Evolutionary conservation across 37 sponge, comb jelly and placozoan genomes (phyloP).

Genomic region (Axinella damicornis): DNA sequence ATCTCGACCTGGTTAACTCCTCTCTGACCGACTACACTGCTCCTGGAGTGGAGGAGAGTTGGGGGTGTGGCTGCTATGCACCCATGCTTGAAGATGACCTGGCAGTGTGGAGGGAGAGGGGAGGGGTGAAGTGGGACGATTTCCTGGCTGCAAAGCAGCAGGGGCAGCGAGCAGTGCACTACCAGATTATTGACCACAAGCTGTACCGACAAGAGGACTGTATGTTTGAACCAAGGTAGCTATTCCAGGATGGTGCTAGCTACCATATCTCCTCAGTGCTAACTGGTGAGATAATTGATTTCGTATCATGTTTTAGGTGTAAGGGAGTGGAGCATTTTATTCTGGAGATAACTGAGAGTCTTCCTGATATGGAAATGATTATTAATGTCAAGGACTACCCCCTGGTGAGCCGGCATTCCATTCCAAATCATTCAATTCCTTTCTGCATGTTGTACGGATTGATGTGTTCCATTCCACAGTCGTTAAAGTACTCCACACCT

Average conservation of each 20-base stretch:
- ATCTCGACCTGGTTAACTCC: conserved; percentile 4
- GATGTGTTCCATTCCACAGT: conserved; percentile 43
- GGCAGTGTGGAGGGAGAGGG: conserved; percentile 61
- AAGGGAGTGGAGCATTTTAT: conserved; percentile 91
- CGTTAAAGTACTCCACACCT: conserved; percentile 47
- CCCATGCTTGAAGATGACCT: conserved; percentile 60
- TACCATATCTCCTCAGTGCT: no score
- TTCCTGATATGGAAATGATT: conserved; percentile 87
- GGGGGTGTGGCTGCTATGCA: conserved; percentile 9
- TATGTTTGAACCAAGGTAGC: conserved; percentile 70
- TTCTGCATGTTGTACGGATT: neutral
- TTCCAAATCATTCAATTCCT: neutral
- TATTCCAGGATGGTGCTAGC: no score
- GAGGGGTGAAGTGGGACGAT: conserved; percentile 60
- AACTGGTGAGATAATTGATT: no score
- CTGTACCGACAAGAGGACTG: conserved; percentile 77
- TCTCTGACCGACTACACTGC: neutral
- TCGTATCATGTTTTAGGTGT: no score
- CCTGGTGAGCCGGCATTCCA: conserved; percentile 58
- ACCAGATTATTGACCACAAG: conserved; percentile 80
- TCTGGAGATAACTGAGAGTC: conserved; percentile 34
- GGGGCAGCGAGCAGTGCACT: conserved; percentile 56
- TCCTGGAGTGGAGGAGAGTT: neutral
- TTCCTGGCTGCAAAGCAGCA: conserved; percentile 54
- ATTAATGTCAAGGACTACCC: conserved; percentile 86